Evolutionary conservation across 92 coral and sea anemone genomes (phyloP).

Genomic region (Porites rus): DNA sequence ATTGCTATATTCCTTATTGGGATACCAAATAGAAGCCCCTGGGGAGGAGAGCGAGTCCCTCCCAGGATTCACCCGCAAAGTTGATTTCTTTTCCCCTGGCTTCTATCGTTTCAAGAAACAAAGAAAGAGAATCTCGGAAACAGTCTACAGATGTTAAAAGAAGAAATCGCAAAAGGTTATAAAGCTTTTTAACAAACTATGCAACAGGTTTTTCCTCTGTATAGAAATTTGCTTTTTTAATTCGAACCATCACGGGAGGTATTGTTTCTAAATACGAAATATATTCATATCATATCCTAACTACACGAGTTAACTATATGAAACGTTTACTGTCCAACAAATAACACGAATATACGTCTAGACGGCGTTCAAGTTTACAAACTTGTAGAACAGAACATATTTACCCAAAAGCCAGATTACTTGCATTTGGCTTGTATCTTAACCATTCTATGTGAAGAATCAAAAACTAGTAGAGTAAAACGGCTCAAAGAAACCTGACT

Average conservation of each 20-base stretch:
- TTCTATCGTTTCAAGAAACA: too few species aligned
- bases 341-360: neutral
- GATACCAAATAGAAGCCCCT: too few species aligned
- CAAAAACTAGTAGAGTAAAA: too few species aligned
- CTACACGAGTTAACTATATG: constrained; percentile 15
- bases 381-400: neutral
- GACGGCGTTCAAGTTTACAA: neutral
- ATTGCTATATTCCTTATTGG: too few species aligned
- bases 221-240: constrained; percentile 34
- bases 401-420: neutral
- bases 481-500: too few species aligned
- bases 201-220: neutral
- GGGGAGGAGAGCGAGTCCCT: too few species aligned
- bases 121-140: too few species aligned
- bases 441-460: neutral
- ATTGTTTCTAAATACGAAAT: neutral
- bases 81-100: too few species aligned
- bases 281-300: constrained; percentile 22
- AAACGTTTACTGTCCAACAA: constrained; percentile 25
- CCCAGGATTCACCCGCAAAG: too few species aligned
- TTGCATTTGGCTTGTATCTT: neutral
- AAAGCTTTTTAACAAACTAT: too few species aligned
- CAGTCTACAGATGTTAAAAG: too few species aligned
- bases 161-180: too few species aligned
- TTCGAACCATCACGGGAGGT: constrained; percentile 21